Evolutionary conservation across 2,113 vertebrate genomes (phyloP).

Genomic region (Mormyrus iriodes): DNA sequence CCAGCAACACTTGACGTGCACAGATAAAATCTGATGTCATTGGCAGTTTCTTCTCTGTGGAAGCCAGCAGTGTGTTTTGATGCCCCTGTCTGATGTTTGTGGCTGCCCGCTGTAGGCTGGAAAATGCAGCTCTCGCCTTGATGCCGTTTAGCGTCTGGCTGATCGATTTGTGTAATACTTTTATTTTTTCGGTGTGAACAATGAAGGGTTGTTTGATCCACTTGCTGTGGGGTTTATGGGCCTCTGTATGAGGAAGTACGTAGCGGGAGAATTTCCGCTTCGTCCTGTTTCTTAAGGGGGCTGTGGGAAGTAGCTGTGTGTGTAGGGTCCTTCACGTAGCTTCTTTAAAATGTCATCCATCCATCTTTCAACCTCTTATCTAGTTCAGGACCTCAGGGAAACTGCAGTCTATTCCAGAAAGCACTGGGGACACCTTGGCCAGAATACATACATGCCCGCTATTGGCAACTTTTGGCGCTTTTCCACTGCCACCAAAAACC

Average conservation of each 20-base stretch:
- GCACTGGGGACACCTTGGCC: not conserved
- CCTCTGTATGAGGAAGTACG: not conserved
- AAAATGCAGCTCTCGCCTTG: not conserved
- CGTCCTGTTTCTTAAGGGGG: not conserved
- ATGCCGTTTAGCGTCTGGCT: not conserved
- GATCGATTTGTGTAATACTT: conserved; percentile 6
- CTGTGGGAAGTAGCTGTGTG: not conserved
- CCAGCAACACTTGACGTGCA: not conserved
- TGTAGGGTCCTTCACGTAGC: not conserved
- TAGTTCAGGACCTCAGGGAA: not conserved
- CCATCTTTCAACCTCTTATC: not conserved
- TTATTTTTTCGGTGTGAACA: not conserved
- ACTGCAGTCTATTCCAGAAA: not conserved
- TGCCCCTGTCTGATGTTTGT: not conserved
- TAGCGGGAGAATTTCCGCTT: not conserved
- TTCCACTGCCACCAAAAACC: not conserved
- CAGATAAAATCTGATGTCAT: not conserved
- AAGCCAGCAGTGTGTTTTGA: not conserved
- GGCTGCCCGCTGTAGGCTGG: not conserved
- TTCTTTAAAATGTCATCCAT: not conserved
- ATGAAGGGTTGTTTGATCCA: not conserved
- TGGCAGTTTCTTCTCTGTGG: not conserved
- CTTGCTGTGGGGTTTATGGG: not conserved
- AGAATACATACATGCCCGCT: not conserved
- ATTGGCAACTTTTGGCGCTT: not conserved